Conservation (phyloP, 1,140 invertebrate species). For the Drosophila serrata region DNA sequence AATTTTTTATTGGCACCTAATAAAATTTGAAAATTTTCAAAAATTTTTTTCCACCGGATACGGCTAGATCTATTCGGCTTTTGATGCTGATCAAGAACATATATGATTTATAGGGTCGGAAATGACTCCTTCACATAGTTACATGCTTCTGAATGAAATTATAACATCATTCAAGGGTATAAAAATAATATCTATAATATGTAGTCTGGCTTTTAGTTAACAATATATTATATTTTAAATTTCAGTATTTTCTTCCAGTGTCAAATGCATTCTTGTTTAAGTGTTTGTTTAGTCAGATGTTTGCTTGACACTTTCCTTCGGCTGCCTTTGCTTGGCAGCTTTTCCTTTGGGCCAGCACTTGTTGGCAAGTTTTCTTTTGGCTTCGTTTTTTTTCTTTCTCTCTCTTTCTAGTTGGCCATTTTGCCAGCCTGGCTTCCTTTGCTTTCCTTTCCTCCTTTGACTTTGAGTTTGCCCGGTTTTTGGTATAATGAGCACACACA, state of each 20-base stretch:
- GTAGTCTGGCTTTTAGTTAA: no score
- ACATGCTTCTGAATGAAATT: no score
- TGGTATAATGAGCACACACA: slow-evolving; percentile 73
- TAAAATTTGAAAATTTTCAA: no score
- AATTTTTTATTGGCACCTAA: no score
- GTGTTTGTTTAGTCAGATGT: slow-evolving; percentile 62
- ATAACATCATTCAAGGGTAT: no score
- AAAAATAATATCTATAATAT: no score
- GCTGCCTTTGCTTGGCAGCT: slow-evolving; percentile 40
- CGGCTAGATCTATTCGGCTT: no score
- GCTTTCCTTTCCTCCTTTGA: slow-evolving; percentile 50
- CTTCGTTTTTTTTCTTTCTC: slow-evolving; percentile 1
- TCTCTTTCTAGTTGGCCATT: slow-evolving; percentile 12
- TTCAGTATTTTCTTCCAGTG: slow-evolving; percentile 3
- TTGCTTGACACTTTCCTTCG: slow-evolving; percentile 79
- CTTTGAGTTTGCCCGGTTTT: slow-evolving; percentile 52
- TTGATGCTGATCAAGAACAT: no score
- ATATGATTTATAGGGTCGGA: no score
- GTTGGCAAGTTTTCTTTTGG: slow-evolving; percentile 62
- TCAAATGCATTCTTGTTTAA: slow-evolving; percentile 4
- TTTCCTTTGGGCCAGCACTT: slow-evolving; percentile 56
- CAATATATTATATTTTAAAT: no score
- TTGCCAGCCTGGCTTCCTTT: slow-evolving; percentile 24
- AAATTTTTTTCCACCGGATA: no score
- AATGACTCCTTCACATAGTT: no score